phyloP scores from a whole-genome alignment of 92 coral and sea anemone genomes.

The Pocillopora meandrina region DNA sequence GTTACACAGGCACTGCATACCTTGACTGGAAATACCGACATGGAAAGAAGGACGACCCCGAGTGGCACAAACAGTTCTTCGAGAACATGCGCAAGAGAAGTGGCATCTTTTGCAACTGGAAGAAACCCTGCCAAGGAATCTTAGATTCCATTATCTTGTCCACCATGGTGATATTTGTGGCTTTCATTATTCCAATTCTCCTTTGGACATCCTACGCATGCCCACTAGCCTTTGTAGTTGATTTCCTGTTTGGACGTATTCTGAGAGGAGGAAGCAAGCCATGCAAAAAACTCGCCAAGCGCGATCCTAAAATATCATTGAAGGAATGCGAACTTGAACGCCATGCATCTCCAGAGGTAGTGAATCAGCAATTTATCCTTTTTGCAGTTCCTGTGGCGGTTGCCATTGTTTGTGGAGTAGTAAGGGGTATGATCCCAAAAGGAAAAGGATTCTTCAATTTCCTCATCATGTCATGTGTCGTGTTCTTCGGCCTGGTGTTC shows the following conservation, averaged over 20 bases:
- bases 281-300: conserved; percentile 27
- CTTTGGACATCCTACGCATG: conserved; percentile 45
- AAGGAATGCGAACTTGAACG: conserved; percentile 26
- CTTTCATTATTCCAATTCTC: conserved; percentile 48
- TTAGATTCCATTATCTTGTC: conserved; percentile 50
- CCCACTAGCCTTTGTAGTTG: conserved; percentile 66
- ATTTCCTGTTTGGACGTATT: conserved; percentile 52
- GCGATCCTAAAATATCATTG: conserved; percentile 19
- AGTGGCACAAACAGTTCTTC: conserved; percentile 68
- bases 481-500: conserved; percentile 51
- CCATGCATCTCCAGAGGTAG: background rate
- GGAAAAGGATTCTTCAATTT: conserved; percentile 23
- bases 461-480: conserved; percentile 11
- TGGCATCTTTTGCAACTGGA: conserved; percentile 63
- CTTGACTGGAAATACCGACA: conserved; percentile 73
- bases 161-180: conserved; percentile 32
- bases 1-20: conserved; percentile 67
- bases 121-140: conserved; percentile 54
- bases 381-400: conserved; percentile 16
- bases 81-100: conserved; percentile 61
- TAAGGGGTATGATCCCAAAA: background rate
- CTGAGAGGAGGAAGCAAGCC: conserved; percentile 49
- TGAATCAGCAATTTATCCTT: conserved; percentile 9
- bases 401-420: background rate
- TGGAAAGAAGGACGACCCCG: conserved; percentile 51